Evolutionary conservation across 2,797 vertebrate genomes (phyloP).

Genomic region (Bufotes viridis): DNA sequence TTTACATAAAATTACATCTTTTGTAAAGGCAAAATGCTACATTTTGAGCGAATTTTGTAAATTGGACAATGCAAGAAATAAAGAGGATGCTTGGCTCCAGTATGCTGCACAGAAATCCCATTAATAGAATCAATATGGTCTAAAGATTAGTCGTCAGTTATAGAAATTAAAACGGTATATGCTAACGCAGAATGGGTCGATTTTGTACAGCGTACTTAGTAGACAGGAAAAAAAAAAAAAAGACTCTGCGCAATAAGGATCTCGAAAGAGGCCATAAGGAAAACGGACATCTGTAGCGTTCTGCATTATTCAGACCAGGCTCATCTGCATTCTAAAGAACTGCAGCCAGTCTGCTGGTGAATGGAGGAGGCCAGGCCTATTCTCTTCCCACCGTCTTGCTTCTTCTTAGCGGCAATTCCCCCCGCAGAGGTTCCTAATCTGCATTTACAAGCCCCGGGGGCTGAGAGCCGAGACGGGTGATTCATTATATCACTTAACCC

Average conservation of each 20-base stretch:
- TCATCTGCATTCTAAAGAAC: constrained; percentile 59
- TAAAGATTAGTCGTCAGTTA: not conserved
- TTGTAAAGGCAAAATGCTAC: too few relatives aligned
- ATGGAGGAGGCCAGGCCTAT: constrained; percentile 34
- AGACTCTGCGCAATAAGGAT: constrained; percentile 38
- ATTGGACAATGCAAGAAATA: too few relatives aligned
- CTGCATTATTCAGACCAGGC: constrained; percentile 53
- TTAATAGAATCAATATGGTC: constrained; percentile 5
- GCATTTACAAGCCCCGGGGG: constrained; percentile 62
- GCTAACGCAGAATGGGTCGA: not conserved
- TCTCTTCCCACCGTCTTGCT: constrained; percentile 41
- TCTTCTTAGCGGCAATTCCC: constrained; percentile 46
- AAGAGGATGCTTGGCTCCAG: not conserved
- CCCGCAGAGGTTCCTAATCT: constrained; percentile 54
- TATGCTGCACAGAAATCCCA: not conserved
- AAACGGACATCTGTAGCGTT: constrained; percentile 47
- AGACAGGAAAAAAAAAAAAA: not conserved
- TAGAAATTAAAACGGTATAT: not conserved
- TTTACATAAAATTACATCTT: not conserved
- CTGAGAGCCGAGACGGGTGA: constrained; percentile 51
- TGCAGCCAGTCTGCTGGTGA: constrained; percentile 41
- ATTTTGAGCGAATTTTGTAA: too few relatives aligned
- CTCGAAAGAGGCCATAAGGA: constrained; percentile 52
- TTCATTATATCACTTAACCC: constrained; percentile 62
- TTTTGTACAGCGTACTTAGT: not conserved